Percentiles rank a stretch among this genome's conserved stretches.
These are phyloP conservation scores for Cantharis flavilabris DNA, from an alignment of 2,888 invertebrate genomes.

Conservation along the genomic window DNA sequence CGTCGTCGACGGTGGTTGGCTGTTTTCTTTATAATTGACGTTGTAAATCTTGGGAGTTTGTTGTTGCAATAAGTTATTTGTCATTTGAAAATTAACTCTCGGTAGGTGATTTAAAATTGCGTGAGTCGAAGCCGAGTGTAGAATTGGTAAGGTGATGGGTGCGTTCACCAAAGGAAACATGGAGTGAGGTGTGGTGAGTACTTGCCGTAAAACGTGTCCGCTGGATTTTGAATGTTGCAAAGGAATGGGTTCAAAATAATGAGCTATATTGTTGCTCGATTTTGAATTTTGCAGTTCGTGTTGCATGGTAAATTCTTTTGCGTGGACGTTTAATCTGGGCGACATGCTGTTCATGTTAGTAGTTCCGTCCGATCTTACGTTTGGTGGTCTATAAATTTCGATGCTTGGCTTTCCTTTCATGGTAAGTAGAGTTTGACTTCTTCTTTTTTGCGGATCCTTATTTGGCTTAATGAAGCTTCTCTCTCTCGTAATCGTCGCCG, in stretches of 20 bases:
- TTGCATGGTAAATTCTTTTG: conserved; percentile 88
- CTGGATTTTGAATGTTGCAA: conserved; percentile 59
- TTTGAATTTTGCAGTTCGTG: conserved; percentile 59
- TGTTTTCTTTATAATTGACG: conserved; percentile 29
- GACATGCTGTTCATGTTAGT: conserved; percentile 53
- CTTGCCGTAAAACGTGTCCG: conserved; percentile 72
- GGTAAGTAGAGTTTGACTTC: conserved; percentile 72
- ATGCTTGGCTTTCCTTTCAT: conserved; percentile 79
- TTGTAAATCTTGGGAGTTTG: conserved; percentile 59
- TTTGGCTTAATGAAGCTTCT: conserved; percentile 72
- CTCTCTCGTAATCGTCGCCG: conserved; percentile 63
- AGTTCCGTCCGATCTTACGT: conserved; percentile 50
- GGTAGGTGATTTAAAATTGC: conserved; percentile 67
- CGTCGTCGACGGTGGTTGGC: conserved; percentile 27
- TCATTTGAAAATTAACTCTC: conserved; percentile 63
- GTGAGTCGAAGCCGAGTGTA: conserved; percentile 64
- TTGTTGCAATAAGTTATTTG: conserved; percentile 59
- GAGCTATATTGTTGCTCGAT: conserved; percentile 50
- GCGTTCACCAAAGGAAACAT: conserved; percentile 45
- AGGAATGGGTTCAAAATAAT: conserved; percentile 45
- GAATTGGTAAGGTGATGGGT: conserved; percentile 52
- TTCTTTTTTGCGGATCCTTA: conserved; percentile 63
- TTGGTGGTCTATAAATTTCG: conserved; percentile 89
- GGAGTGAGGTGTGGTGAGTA: conserved; percentile 37
- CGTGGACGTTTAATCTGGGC: conserved; percentile 80